Evolutionary conservation across 2,888 invertebrate species (phyloP).

Genomic region (Cantharis lateralis): DNA sequence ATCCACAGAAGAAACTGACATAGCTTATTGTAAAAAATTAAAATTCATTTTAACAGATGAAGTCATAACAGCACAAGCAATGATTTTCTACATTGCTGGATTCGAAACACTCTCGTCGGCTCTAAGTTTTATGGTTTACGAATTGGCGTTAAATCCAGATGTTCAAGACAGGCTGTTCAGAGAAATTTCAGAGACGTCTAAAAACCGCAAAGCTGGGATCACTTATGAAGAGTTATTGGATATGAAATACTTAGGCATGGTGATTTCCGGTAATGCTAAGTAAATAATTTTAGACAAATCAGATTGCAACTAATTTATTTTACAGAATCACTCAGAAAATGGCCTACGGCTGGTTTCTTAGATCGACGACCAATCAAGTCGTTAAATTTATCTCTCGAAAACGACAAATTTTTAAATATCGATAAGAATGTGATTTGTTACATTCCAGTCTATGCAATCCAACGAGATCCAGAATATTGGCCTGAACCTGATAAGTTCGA

Average conservation of each 20-base stretch:
- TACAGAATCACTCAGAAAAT: conserved; percentile 35
- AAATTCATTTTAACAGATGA: neutral
- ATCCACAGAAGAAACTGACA: neutral
- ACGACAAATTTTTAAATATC: neutral
- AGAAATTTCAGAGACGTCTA: neutral
- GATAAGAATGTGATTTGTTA: conserved; percentile 19
- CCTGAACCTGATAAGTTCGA: conserved; percentile 46
- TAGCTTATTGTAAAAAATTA: neutral
- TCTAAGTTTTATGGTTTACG: neutral
- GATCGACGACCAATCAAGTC: conserved; percentile 25
- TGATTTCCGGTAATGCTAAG: neutral
- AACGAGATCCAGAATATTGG: conserved; percentile 42
- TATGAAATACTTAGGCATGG: neutral
- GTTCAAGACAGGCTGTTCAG: neutral
- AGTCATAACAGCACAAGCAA: neutral
- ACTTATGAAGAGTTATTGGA: neutral
- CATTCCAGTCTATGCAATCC: conserved; percentile 41
- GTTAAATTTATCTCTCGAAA: conserved; percentile 32
- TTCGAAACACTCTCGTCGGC: neutral
- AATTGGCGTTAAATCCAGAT: neutral
- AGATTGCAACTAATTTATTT: neutral
- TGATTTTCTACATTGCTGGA: neutral
- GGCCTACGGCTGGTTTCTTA: conserved; percentile 35
- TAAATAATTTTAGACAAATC: neutral
- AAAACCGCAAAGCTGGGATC: neutral